Base-by-base conservation (phyloP, 1,140 invertebrate species). In the Pseudomyrmex concolor region DNA sequence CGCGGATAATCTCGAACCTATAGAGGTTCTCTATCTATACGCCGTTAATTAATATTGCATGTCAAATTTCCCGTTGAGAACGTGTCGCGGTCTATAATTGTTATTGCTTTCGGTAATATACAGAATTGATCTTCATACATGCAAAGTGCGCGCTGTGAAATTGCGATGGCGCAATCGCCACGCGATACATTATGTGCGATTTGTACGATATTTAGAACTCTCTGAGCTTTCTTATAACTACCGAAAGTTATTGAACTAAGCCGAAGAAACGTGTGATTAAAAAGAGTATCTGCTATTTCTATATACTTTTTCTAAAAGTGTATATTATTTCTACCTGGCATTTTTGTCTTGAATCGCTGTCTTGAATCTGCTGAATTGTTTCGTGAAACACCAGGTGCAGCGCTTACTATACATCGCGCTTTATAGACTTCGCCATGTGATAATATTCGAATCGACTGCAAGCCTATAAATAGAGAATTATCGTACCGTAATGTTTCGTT, bases 21-120 rank as follows among this genome's bases (percentile, higher is more conserved):
- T 71, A 10, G 76, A 10, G 76, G 5, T 34, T 34, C 34, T 25
- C 68, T 51, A 34, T 80, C 71, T 70, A 80, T 80, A 71, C 71
- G 48, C 70, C n/a, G 57, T 74, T 74, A 82, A 82, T 82, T 82
- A 82, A 82, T 74, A 54, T 51, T 51, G 70, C 48, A 82, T 74
- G 48, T 48, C 43, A 66, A 74, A 82, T 72, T 82, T 82, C 25
- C 22, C 78, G 9, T 62, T 22, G 17, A 62, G 22, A 74, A 34
- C 34, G 34, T 45, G 48, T 73, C 57, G 15, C 48, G 57, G 57
- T 59, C 55, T 59, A n/a, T 80, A 80, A 80, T 80, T 80, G 71
- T 71, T 80, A 80, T 80, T 71, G 68, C 76, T 19, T 22, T 34
- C 19, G 54, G 34, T 34, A 34, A 34, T 34, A 59, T 78, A 59